A percentile compares a stretch with the other conserved stretches of the same genome.
These are phyloP conservation scores for Himantopus leucocephalus DNA, from an alignment of 2,113 vertebrate genomes.

Conservation along the genomic window DNA sequence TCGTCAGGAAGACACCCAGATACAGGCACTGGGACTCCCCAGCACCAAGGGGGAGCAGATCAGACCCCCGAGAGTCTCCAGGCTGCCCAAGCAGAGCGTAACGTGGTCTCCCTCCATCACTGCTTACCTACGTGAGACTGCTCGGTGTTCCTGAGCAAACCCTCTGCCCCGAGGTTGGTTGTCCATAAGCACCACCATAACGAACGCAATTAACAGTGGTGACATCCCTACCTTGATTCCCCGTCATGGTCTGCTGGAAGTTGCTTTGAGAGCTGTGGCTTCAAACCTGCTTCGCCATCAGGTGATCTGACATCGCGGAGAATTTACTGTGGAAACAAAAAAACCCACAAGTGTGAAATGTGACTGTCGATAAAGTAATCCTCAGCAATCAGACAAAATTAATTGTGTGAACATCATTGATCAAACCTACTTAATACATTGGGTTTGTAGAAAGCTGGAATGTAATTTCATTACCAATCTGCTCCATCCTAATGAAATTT, in stretches of 20 bases:
- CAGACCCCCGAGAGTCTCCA: background rate
- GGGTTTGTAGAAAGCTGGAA: slow-evolving; percentile 74
- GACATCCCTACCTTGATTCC: slow-evolving; percentile 28
- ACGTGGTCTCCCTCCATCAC: accelerated
- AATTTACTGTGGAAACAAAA: slow-evolving; percentile 63
- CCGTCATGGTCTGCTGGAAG: background rate
- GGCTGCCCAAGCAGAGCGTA: background rate
- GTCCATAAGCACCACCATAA: background rate
- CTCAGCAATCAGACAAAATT: slow-evolving; percentile 77
- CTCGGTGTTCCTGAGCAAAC: background rate
- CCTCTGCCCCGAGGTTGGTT: accelerated
- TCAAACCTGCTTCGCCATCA: background rate
- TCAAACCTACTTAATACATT: slow-evolving; percentile 77
- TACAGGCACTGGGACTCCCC: background rate
- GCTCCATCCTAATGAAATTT: slow-evolving; percentile 80
- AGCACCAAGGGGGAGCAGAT: background rate
- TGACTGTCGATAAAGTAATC: slow-evolving; percentile 74
- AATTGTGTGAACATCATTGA: slow-evolving; percentile 81
- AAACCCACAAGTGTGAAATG: slow-evolving; percentile 71
- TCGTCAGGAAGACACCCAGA: background rate
- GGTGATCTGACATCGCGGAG: background rate
- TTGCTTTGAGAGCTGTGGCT: background rate
- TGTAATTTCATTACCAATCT: slow-evolving; percentile 82
- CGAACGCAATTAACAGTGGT: background rate
- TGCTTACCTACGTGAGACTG: background rate